Evolutionary conservation across 2,888 invertebrate genomes (phyloP), one percentile per base, ranked within the genome.

Genomic region (Physocephala rufipes): DNA sequence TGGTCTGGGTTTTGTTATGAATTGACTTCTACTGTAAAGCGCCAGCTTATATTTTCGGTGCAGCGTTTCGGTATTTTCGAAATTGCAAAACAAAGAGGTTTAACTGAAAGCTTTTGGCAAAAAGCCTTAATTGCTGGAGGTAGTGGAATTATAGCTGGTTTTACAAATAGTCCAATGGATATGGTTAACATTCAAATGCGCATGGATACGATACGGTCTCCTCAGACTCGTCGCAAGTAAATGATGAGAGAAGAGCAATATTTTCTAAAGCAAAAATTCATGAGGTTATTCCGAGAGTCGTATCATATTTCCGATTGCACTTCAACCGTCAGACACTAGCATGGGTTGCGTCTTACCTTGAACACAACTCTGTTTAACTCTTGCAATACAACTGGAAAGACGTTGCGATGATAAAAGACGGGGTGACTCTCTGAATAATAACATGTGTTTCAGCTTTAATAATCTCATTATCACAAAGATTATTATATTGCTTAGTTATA

Each of bases 31-130:
- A 51, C 68, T 15, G 30, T 70, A 13, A 26, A 55, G 3, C 64
- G 71, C 28, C 58, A 71, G 19, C 19, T 74, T 5, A 16, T 49
- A 30, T 71, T 71, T 15, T 65, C 74, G 2, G 55, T 55, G n/a
- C 68, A 69, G 12, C 61, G 68, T 47, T 74, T 72, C 19, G 68
- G 71, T 4, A 55, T 72, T 19, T 72, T 69, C 7, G 68, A 72
- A 26, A n/a, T 28, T 4, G 61, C 66, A 7, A 71, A 53, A 16
- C 59, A 65, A 1, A 45, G 49, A 21, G 67, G 70, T 16, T n/a
- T 65, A 9, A 28, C 61, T 0, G 49, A 58, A 15, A 67, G 47
- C 21, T 70, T 70, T 58, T 15, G 21, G 19, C 55, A 47, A 12
- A 72, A 63, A 26, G 63, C 63, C 1, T 21, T 2, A 2, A 19